phyloP scores from a whole-genome alignment of 2,888 invertebrate species.

The Clunio marinus region DNA sequence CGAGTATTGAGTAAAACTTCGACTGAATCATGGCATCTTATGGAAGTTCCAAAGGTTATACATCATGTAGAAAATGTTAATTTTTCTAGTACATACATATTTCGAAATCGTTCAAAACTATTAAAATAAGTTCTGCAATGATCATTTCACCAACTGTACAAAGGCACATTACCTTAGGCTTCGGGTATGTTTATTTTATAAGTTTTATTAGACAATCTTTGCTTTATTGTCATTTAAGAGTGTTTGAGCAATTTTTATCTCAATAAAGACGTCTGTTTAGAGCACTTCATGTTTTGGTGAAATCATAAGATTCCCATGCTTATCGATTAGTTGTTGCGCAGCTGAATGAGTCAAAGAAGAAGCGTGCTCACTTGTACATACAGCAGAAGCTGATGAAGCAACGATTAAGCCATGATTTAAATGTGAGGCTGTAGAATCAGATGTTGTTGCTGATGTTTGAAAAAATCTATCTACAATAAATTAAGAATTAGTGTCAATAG shows the following conservation, averaged over 20 bases:
- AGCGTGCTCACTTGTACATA: slow-evolving; percentile 34
- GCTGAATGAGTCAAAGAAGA: slow-evolving; percentile 13
- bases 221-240: neutral
- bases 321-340: slow-evolving; percentile 23
- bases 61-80: too few species aligned
- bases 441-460: slow-evolving; percentile 39
- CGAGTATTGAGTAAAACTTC: too few species aligned
- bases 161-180: slow-evolving; percentile 30
- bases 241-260: neutral
- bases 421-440: slow-evolving; percentile 39
- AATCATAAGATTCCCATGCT: slow-evolving; percentile 34
- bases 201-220: neutral
- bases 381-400: slow-evolving; percentile 22
- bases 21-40: too few species aligned
- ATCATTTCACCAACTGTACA: neutral
- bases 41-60: too few species aligned
- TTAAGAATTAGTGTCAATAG: neutral
- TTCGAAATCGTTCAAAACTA: neutral
- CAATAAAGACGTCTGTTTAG: slow-evolving; percentile 1
- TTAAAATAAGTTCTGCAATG: neutral
- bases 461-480: slow-evolving; percentile 40
- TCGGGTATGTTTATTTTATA: neutral
- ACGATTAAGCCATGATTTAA: slow-evolving; percentile 38
- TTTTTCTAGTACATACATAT: too few species aligned
- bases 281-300: slow-evolving; percentile 38